Percentiles rank a stretch among this genome's conserved stretches.
Conservation (phyloP, 1,140 invertebrate species). For the Drosophila trapezifrons region DNA sequence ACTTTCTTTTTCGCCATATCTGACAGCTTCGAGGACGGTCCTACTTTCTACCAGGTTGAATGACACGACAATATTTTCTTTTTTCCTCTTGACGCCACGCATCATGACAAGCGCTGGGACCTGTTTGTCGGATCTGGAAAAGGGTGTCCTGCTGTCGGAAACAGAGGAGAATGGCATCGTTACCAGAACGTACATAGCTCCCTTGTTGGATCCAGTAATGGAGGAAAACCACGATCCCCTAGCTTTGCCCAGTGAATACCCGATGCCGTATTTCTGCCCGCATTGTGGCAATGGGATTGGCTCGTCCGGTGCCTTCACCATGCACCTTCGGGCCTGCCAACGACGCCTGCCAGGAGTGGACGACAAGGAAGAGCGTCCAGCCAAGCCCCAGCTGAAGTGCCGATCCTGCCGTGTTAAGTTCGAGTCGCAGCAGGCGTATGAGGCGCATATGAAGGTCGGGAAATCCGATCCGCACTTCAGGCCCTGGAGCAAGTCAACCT, state of each 20-base stretch:
- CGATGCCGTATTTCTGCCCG: conserved; percentile 4
- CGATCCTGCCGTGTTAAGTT: too few relatives aligned
- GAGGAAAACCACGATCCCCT: neutral
- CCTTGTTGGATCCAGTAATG: neutral
- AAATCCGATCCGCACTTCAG: neutral
- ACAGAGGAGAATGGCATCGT: conserved; percentile 19
- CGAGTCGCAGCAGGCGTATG: too few relatives aligned
- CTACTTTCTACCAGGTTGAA: neutral
- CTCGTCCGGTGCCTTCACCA: conserved; percentile 14
- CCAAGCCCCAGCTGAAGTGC: neutral
- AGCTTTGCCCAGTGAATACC: neutral
- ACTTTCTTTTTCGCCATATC: conserved; percentile 16
- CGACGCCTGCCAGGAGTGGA: neutral
- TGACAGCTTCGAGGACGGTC: neutral
- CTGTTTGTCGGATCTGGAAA: conserved; percentile 3
- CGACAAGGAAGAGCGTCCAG: neutral
- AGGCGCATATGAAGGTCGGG: neutral
- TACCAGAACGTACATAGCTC: conserved; percentile 18
- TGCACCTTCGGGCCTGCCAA: conserved; percentile 18
- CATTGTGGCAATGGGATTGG: conserved; percentile 17
- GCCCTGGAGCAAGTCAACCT: neutral
- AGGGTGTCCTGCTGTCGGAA: conserved; percentile 14
- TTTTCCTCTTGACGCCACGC: neutral
- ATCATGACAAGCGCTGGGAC: conserved; percentile 8
- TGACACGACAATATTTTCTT: conserved; percentile 12